These are phyloP conservation scores for Ennomos quercinarius DNA, from an alignment of 2,888 invertebrate genomes.

Conservation along the genomic window DNA sequence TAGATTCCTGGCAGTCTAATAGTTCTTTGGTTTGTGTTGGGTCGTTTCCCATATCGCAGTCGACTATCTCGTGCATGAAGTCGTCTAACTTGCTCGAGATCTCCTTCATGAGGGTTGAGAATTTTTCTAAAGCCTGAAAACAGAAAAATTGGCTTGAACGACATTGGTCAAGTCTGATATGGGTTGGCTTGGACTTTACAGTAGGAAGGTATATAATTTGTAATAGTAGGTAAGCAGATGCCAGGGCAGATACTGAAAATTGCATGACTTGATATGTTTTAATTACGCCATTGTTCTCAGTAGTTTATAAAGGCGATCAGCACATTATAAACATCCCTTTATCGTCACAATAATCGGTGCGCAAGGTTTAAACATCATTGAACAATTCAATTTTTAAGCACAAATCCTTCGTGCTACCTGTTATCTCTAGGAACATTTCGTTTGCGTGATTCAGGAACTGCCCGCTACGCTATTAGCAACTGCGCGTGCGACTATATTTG, in stretches of 20 bases:
- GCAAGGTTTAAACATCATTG: conserved; percentile 72
- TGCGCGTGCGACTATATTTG: not conserved
- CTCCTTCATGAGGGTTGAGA: conserved; percentile 95
- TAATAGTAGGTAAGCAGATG: too few relatives aligned
- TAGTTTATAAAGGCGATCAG: conserved; percentile 64
- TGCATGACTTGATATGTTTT: too few relatives aligned
- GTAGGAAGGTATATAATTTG: too few relatives aligned
- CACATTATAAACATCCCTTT: conserved; percentile 57
- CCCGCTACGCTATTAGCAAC: too few relatives aligned
- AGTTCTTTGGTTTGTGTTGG: conserved; percentile 95
- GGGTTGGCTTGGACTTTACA: too few relatives aligned
- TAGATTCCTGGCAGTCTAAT: conserved; percentile 92
- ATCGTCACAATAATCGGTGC: conserved; percentile 69
- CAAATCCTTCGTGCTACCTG: not conserved
- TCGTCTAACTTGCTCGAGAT: conserved; percentile 94
- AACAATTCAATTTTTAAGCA: conserved; percentile 37
- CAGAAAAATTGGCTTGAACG: too few relatives aligned
- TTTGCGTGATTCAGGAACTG: conserved; percentile 45
- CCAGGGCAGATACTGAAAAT: too few relatives aligned
- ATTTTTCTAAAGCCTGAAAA: conserved; percentile 96
- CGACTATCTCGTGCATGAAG: conserved; percentile 95
- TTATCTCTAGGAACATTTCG: conserved; percentile 30
- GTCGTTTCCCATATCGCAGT: conserved; percentile 97
- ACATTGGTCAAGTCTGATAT: too few relatives aligned
- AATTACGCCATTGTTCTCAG: conserved; percentile 53